A percentile compares a stretch with the other conserved stretches of the same genome.
phyloP scores from a whole-genome alignment of 2,797 vertebrate genomes.

The Clangula hyemalis region DNA sequence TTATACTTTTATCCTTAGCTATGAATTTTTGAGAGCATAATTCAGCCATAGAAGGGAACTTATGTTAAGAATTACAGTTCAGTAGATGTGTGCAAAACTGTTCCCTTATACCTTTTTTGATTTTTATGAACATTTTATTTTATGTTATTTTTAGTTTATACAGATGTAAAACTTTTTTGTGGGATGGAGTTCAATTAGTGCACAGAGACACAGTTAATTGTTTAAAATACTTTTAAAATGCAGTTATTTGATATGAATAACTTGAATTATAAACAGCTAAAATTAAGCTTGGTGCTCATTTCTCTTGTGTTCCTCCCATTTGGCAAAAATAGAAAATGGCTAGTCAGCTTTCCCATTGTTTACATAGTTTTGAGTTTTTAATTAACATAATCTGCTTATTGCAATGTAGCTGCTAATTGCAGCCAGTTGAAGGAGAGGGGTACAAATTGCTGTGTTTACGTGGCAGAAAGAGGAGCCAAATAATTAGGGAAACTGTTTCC shows the following conservation, averaged over 20 bases:
- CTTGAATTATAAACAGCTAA: slow-evolving; percentile 53
- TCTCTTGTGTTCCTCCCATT: slow-evolving; percentile 56
- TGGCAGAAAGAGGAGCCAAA: slow-evolving; percentile 67
- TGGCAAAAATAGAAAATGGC: slow-evolving; percentile 69
- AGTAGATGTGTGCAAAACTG: not conserved
- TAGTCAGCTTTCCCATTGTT: slow-evolving; percentile 73
- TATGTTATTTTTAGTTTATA: not conserved
- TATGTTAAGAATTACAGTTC: not conserved
- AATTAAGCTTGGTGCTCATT: slow-evolving; percentile 58
- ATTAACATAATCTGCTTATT: slow-evolving; percentile 73
- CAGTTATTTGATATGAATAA: slow-evolving; percentile 47
- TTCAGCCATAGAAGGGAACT: not conserved
- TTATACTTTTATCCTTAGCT: slow-evolving; percentile 35
- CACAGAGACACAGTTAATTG: not conserved
- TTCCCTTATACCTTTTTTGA: not conserved
- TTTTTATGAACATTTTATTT: not conserved
- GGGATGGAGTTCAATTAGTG: not conserved
- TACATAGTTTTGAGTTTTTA: slow-evolving; percentile 70
- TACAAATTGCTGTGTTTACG: slow-evolving; percentile 71
- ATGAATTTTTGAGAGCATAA: not conserved
- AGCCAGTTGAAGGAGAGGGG: slow-evolving; percentile 68
- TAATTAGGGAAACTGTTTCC: slow-evolving; percentile 67
- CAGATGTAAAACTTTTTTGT: not conserved
- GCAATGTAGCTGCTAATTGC: slow-evolving; percentile 71
- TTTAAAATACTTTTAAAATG: slow-evolving; percentile 4